Evolutionary conservation across 2,113 vertebrate species (phyloP), one percentile per base, ranked within the genome.

Genomic region (Ictidomys tridecemlineatus): DNA sequence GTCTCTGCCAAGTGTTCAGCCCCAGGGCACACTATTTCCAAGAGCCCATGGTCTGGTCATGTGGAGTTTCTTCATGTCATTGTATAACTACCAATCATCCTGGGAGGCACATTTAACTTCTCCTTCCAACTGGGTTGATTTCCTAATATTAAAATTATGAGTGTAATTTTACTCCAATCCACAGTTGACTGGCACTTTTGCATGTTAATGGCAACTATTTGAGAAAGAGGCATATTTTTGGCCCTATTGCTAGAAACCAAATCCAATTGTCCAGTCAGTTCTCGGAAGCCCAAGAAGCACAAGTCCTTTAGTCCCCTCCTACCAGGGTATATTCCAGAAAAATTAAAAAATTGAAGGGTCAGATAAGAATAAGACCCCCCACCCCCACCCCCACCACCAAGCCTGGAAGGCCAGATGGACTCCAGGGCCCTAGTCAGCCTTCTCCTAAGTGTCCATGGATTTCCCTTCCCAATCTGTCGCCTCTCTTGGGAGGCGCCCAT

Each of bases 81-180:
- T 63, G 72, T 45, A 0, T 74, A 87, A 72, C 72, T 80, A 34
- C 56, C 18, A 4, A 48, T 85, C 88, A 86, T 67, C 56, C 85
- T 12, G 2, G n/a, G 91, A 95, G 87, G 85, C 34, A 39, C 51
- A 92, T 48, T 53, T 83, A 91, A 74, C 30, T 77, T 73, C 61
- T 86, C 34, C 65, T 76, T 91, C 85, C 91, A 74, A 39, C 16
- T 51, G 92, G 63, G 79, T 84, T 78, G 85, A 85, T 79, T 82
- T 96, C 77, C 84, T 87, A 42, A 73, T 63, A 94, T 92, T 82
- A 94, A 95, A 94, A 95, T 72, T 70, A 90, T 20, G 58, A 92
- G 37, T 26, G 61, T 63, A 26, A 85, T 84, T 85, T 80, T 39
- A 24, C 86, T 69, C 73, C 63, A 94, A 93, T 72, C 85, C 86